A percentile compares a stretch with the other conserved stretches of the same genome.
Conservation (phyloP, 1,140 invertebrate genomes). For the Asbolus verrucosus region DNA sequence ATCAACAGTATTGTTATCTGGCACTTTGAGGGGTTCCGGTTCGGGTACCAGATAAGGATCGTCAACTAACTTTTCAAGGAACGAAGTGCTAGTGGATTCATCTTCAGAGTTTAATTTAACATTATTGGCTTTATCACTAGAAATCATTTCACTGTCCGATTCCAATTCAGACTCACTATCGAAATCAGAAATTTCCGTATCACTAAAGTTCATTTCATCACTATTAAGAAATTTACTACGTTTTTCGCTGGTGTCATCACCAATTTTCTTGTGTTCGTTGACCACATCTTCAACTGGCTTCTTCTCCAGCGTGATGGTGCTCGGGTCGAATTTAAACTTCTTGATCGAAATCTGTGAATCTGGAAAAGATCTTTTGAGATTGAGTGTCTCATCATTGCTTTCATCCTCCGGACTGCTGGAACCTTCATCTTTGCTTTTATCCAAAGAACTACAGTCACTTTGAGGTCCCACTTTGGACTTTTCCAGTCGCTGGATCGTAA, state of each 20-base stretch:
- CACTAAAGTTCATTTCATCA: conserved; percentile 56
- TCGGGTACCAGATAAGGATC: conserved; percentile 42
- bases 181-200: conserved; percentile 59
- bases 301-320: conserved; percentile 42
- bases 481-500: conserved; percentile 63
- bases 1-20: neutral
- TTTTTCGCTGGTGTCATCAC: conserved; percentile 27
- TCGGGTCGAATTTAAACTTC: conserved; percentile 52
- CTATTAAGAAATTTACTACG: conserved; percentile 1
- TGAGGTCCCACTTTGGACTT: conserved; percentile 57
- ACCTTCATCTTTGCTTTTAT: conserved; percentile 50
- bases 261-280: conserved; percentile 37
- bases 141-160: conserved; percentile 56
- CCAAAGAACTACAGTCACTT: conserved; percentile 47
- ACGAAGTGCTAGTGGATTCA: conserved; percentile 46
- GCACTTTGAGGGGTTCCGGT: conserved; percentile 9
- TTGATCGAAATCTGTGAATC: conserved; percentile 54
- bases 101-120: conserved; percentile 38
- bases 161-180: conserved; percentile 61
- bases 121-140: conserved; percentile 12
- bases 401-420: conserved; percentile 53
- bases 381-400: conserved; percentile 49
- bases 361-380: conserved; percentile 52
- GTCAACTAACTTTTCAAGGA: conserved; percentile 58
- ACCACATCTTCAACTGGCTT: neutral